Evolutionary conservation across 2,797 vertebrate species (phyloP).

Genomic region (Siniperca obscura): DNA sequence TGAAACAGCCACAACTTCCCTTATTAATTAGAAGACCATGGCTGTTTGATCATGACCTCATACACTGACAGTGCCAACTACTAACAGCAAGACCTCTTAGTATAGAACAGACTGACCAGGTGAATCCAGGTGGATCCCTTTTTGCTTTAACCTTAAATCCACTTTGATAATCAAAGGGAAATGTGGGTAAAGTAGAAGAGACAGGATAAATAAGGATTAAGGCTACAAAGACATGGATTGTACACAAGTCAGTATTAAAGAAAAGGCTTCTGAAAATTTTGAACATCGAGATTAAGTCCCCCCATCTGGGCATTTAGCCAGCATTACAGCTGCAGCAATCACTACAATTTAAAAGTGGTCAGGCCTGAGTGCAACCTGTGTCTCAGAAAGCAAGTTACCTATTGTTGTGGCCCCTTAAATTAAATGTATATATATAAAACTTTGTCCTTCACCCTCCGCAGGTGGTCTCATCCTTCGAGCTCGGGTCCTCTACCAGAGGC

Average conservation of each 20-base stretch:
- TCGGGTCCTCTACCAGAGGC: too few relatives aligned
- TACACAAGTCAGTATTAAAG: conserved; percentile 33
- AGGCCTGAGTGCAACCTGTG: neutral
- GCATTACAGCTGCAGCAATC: conserved; percentile 18
- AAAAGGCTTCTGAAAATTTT: conserved; percentile 42
- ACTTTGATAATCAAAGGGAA: conserved; percentile 50
- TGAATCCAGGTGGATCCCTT: conserved; percentile 38
- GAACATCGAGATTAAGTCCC: conserved; percentile 41
- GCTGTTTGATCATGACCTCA: conserved; percentile 30
- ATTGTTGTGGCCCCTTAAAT: neutral
- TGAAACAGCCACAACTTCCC: neutral
- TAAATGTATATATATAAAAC: too few relatives aligned
- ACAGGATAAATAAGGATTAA: conserved; percentile 61
- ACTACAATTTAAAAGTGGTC: neutral
- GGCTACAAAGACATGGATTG: conserved; percentile 54
- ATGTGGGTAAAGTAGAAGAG: conserved; percentile 33
- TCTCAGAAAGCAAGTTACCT: neutral
- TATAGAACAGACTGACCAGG: conserved; percentile 26
- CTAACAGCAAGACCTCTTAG: conserved; percentile 3
- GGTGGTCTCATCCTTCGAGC: too few relatives aligned
- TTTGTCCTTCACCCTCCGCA: too few relatives aligned
- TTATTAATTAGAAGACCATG: neutral
- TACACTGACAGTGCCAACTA: neutral
- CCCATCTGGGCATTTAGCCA: conserved; percentile 26
- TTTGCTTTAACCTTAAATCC: conserved; percentile 41